Conservation (phyloP, 2,797 vertebrate genomes). For the Darevskia nairensis region DNA sequence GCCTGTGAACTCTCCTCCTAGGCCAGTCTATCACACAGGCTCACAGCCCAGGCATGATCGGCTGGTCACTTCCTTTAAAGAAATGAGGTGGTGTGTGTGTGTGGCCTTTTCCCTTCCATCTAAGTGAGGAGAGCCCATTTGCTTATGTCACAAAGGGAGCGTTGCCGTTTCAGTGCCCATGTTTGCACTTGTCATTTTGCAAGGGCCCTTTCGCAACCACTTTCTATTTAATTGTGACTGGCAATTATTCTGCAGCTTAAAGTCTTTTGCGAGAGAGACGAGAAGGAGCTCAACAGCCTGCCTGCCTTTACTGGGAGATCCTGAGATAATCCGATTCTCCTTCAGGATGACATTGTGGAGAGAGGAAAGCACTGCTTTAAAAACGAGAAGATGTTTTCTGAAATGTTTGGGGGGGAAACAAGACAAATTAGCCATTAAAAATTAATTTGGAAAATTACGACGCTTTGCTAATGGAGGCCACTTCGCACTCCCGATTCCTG, state of each 20-base stretch:
- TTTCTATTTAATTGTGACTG: conserved; percentile 2
- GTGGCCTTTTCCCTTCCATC: background rate
- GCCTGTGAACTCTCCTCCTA: background rate
- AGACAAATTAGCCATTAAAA: conserved; percentile 70
- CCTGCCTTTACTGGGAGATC: background rate
- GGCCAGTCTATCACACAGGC: background rate
- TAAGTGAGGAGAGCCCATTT: no score
- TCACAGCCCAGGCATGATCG: no score
- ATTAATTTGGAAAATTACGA: conserved; percentile 69
- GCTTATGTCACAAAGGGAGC: background rate
- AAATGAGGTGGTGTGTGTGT: no score
- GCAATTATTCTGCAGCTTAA: background rate
- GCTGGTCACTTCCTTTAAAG: background rate
- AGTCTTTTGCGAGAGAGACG: background rate
- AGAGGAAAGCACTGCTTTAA: conserved; percentile 33
- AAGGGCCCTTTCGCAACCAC: background rate
- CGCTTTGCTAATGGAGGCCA: conserved; percentile 52
- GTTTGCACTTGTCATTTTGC: background rate
- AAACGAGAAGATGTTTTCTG: conserved; percentile 48
- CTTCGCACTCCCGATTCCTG: background rate
- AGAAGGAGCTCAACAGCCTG: background rate
- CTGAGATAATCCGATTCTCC: background rate
- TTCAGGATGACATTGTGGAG: conserved; percentile 21
- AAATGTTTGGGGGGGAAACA: conserved; percentile 54
- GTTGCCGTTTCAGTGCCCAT: background rate